Conservation (phyloP, 2,888 invertebrate species). For the Ophion costatus region DNA sequence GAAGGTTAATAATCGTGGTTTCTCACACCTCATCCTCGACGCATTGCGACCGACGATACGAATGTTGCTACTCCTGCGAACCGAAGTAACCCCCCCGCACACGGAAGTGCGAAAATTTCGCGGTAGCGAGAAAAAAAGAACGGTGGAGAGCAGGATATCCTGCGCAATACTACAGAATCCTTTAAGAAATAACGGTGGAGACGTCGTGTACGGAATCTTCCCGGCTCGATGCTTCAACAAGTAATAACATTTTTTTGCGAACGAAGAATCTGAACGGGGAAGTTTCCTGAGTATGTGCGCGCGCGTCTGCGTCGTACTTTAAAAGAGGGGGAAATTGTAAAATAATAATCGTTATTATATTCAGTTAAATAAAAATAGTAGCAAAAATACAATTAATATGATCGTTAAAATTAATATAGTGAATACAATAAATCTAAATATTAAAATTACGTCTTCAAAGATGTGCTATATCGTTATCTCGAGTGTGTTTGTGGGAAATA, state of each 20-base stretch:
- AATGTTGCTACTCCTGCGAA: slow-evolving; percentile 20
- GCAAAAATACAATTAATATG: background rate
- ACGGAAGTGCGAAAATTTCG: background rate
- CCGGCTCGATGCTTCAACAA: no score
- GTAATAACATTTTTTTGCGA: no score
- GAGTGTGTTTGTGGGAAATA: slow-evolving; percentile 27
- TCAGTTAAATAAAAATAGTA: background rate
- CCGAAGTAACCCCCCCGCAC: background rate
- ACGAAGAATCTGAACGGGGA: no score
- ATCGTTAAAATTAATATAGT: background rate
- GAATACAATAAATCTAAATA: background rate
- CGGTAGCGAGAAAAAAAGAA: background rate
- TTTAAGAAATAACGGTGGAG: no score
- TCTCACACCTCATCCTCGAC: slow-evolving; percentile 55
- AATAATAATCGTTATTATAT: background rate
- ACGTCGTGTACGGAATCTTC: no score
- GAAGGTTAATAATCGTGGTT: slow-evolving; percentile 53
- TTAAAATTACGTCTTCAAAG: slow-evolving; percentile 18
- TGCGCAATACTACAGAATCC: no score
- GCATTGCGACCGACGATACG: background rate
- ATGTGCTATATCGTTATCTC: slow-evolving; percentile 30
- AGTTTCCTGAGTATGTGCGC: no score
- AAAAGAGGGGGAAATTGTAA: no score
- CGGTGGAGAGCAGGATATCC: no score
- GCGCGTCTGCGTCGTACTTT: no score